phyloP scores from a whole-genome alignment of 2,113 vertebrate genomes.

The Pangasianodon hypophthalmus region DNA sequence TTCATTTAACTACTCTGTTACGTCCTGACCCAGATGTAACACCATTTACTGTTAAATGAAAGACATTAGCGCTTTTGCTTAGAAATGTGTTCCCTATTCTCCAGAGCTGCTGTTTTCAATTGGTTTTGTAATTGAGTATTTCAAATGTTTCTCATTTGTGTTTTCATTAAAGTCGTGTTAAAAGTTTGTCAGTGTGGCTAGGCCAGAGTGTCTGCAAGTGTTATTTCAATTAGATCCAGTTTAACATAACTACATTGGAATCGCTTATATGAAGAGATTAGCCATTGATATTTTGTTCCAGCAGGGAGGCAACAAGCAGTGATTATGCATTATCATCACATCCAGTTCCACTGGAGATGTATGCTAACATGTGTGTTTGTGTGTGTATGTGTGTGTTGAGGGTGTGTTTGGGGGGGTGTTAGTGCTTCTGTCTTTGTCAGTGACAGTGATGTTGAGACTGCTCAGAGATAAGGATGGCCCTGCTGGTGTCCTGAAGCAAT shows the following conservation, averaged over 20 bases:
- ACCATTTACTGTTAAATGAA: not conserved
- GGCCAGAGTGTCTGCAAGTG: not conserved
- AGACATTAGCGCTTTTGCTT: not conserved
- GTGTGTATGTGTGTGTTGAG: not conserved
- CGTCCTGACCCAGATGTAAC: not conserved
- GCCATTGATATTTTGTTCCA: not conserved
- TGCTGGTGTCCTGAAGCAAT: slow-evolving; percentile 30
- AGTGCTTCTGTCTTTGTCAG: not conserved
- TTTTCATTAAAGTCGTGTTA: slow-evolving; percentile 23
- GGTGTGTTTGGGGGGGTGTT: not conserved
- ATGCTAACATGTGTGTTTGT: not conserved
- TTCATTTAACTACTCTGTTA: not conserved
- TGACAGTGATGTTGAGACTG: slow-evolving; percentile 17
- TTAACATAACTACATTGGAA: slow-evolving; percentile 7
- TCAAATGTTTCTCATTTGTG: not conserved
- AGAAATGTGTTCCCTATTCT: not conserved
- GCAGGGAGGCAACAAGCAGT: not conserved
- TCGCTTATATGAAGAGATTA: not conserved
- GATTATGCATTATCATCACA: slow-evolving; percentile 6
- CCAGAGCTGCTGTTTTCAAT: not conserved
- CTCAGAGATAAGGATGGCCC: slow-evolving; percentile 41
- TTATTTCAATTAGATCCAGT: not conserved
- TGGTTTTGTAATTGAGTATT: not conserved
- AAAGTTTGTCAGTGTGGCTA: not conserved
- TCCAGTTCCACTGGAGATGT: not conserved